A percentile compares a stretch with the other conserved stretches of the same genome.
phyloP scores from a whole-genome alignment of 1,140 invertebrate genomes.

The Eciton burchellii region DNA sequence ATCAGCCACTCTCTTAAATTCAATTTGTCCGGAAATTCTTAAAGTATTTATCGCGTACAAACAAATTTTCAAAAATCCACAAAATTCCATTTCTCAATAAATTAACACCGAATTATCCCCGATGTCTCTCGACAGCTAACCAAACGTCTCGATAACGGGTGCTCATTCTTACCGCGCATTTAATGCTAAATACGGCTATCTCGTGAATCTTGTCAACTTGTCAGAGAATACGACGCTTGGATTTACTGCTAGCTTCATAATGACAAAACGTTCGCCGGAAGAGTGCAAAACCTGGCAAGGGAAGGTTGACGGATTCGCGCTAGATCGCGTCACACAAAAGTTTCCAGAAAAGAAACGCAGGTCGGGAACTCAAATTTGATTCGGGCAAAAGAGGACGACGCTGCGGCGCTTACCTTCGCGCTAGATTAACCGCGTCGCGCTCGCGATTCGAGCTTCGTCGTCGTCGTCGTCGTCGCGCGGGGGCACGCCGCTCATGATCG shows the following conservation, averaged over 20 bases:
- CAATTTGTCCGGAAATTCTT: background rate
- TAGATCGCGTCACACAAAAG: background rate
- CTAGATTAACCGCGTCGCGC: slow-evolving; percentile 12
- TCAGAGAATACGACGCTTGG: too few relatives aligned
- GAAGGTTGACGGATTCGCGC: background rate
- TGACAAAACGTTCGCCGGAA: background rate
- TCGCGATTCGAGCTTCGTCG: slow-evolving; percentile 4
- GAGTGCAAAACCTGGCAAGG: background rate
- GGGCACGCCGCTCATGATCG: slow-evolving; percentile 67
- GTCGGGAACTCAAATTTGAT: background rate
- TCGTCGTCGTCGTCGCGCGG: slow-evolving; percentile 26
- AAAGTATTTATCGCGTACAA: background rate
- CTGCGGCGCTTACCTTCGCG: slow-evolving; percentile 26
- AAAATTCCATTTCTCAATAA: background rate
- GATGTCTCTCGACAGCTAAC: slow-evolving; percentile 11
- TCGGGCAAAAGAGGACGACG: background rate
- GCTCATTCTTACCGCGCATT: background rate
- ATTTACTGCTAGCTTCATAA: background rate
- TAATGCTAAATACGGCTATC: background rate
- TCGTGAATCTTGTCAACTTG: background rate
- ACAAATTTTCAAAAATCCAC: background rate
- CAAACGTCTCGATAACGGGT: background rate
- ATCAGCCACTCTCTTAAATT: background rate
- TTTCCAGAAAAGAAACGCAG: background rate
- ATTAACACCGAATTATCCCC: background rate